These are phyloP conservation scores for Psittacara wagleri DNA, from an alignment of 2,113 vertebrate species.

Conservation along the genomic window DNA sequence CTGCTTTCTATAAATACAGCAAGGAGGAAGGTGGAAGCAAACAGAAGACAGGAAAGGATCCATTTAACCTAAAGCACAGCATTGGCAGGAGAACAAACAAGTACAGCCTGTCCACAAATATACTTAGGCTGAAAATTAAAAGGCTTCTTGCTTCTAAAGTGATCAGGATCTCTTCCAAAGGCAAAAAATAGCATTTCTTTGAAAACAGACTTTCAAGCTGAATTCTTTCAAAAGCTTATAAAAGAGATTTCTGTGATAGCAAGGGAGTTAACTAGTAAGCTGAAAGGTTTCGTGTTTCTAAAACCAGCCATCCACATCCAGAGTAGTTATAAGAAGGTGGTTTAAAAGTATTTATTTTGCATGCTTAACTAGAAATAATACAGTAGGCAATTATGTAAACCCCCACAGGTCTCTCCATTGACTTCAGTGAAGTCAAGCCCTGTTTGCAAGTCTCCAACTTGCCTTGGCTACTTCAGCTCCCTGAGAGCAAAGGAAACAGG, in stretches of 20 bases:
- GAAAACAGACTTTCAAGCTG: neutral
- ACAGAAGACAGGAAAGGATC: slow-evolving; percentile 20
- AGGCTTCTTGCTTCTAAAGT: neutral
- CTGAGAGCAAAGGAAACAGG: neutral
- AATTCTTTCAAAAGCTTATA: neutral
- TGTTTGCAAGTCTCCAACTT: neutral
- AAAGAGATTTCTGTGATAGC: slow-evolving; percentile 28
- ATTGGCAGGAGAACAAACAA: slow-evolving; percentile 12
- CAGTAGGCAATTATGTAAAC: neutral
- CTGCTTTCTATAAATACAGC: slow-evolving; percentile 19
- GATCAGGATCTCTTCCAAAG: neutral
- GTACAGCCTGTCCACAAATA: slow-evolving; percentile 17
- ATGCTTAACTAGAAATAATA: neutral
- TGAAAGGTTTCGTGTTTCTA: neutral
- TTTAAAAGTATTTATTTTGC: slow-evolving; percentile 8
- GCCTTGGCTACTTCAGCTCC: neutral
- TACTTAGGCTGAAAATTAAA: slow-evolving; percentile 39
- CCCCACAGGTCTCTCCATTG: neutral
- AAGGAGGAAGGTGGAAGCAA: neutral
- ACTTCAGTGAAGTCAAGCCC: neutral
- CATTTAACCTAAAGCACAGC: slow-evolving; percentile 16
- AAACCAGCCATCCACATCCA: neutral
- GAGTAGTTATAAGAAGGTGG: neutral
- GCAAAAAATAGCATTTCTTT: slow-evolving; percentile 11
- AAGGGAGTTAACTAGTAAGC: neutral